Conservation (phyloP, 2,888 invertebrate genomes). For the Chironomus tentans region DNA sequence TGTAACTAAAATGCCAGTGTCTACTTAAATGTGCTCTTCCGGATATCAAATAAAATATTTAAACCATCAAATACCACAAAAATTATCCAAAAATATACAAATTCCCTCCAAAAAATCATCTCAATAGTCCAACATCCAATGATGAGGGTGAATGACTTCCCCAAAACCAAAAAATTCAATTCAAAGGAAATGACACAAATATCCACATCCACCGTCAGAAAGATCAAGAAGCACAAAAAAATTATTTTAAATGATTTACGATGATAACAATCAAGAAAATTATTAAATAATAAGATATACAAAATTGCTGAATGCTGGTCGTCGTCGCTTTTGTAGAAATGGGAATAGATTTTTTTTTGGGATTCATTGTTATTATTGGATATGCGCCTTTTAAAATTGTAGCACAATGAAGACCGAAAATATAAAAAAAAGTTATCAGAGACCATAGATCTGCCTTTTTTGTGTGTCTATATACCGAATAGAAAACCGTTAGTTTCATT, state of each 20-base stretch:
- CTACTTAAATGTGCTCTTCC: too few relatives aligned
- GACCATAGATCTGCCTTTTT: not conserved
- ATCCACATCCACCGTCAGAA: not conserved
- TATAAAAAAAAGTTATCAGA: not conserved
- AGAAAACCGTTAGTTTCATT: not conserved
- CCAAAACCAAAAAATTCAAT: too few relatives aligned
- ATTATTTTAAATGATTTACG: slow-evolving; percentile 19
- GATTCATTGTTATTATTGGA: not conserved
- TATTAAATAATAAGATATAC: slow-evolving; percentile 8
- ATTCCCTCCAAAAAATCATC: not conserved
- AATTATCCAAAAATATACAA: too few relatives aligned
- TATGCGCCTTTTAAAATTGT: not conserved
- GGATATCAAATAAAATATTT: too few relatives aligned
- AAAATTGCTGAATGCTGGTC: not conserved
- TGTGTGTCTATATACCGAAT: not conserved
- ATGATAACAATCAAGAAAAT: slow-evolving; percentile 19
- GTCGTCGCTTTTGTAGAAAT: not conserved
- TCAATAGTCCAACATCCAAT: not conserved
- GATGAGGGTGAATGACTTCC: not conserved
- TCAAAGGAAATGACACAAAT: not conserved
- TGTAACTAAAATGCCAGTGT: too few relatives aligned
- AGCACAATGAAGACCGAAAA: not conserved
- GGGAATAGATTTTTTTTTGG: not conserved
- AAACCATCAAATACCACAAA: too few relatives aligned
- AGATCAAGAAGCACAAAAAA: not conserved